phyloP scores from a whole-genome alignment of 2,888 invertebrate genomes.

The Tetranychus truncatus region DNA sequence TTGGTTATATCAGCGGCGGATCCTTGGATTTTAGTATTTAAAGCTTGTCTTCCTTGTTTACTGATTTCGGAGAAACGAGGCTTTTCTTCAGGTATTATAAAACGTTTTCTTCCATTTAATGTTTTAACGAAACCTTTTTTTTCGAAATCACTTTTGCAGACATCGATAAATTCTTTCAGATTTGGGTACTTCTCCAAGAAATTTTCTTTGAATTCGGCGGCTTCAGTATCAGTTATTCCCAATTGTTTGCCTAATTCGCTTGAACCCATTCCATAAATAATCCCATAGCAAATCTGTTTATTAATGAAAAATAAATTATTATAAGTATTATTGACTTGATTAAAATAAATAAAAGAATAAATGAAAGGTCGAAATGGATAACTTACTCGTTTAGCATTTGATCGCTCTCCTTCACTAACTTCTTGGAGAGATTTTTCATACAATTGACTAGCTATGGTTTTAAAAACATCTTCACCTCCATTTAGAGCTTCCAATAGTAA shows the following conservation, averaged over 20 bases:
- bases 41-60: constrained; percentile 82
- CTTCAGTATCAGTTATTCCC: constrained; percentile 56
- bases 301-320: not conserved
- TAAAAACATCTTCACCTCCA: constrained; percentile 55
- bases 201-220: constrained; percentile 41
- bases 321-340: not conserved
- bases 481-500: constrained; percentile 41
- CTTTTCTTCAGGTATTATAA: constrained; percentile 54
- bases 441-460: constrained; percentile 66
- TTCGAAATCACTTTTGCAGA: constrained; percentile 45
- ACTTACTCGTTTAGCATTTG: constrained; percentile 53
- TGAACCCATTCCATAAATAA: constrained; percentile 89
- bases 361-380: not conserved
- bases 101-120: constrained; percentile 54
- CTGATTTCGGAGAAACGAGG: constrained; percentile 43
- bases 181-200: constrained; percentile 63
- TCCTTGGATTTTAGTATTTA: constrained; percentile 87
- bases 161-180: constrained; percentile 45
- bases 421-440: constrained; percentile 45
- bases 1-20: constrained; percentile 92
- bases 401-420: constrained; percentile 56
- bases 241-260: constrained; percentile 59
- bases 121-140: constrained; percentile 63
- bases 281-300: constrained; percentile 86
- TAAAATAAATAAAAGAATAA: not conserved